Percentiles rank a stretch among this genome's conserved stretches.
phyloP scores from a whole-genome alignment of 2,888 invertebrate genomes.

The Cepaea hortensis region DNA sequence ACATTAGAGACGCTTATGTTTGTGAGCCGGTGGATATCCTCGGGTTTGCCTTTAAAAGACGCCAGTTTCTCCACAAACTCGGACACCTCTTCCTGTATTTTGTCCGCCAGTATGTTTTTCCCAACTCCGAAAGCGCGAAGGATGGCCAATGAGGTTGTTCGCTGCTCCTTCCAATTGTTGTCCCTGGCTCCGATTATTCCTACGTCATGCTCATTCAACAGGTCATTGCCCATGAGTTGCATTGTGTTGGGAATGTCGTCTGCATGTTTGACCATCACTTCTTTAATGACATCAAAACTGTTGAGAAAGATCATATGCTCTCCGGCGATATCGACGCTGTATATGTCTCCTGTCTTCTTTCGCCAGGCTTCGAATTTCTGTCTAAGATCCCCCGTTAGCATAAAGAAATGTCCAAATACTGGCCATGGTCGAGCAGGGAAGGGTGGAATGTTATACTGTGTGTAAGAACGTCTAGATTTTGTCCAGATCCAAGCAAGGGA shows the following conservation, averaged over 20 bases:
- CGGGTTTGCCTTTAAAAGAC: conserved; percentile 8
- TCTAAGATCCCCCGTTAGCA: conserved; percentile 17
- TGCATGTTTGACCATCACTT: conserved; percentile 48
- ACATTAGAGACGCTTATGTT: conserved; percentile 41
- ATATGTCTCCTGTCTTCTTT: conserved; percentile 42
- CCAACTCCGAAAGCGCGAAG: conserved; percentile 44
- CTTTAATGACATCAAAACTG: conserved; percentile 45
- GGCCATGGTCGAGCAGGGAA: conserved; percentile 42
- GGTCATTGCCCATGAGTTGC: neutral
- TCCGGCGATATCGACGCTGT: conserved; percentile 41
- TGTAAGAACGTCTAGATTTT: neutral
- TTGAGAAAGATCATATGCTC: conserved; percentile 44
- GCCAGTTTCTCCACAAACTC: conserved; percentile 24
- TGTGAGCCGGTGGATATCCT: conserved; percentile 23
- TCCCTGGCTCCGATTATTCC: conserved; percentile 41
- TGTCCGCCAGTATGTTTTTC: conserved; percentile 40
- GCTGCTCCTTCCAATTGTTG: conserved; percentile 44
- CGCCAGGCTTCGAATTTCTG: conserved; percentile 30
- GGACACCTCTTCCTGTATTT: conserved; percentile 44
- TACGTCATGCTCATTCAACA: conserved; percentile 11
- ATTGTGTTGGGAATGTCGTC: conserved; percentile 45
- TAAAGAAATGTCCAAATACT: conserved; percentile 39
- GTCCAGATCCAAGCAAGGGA: neutral
- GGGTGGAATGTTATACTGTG: conserved; percentile 39
- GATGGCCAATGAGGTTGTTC: conserved; percentile 39